Evolutionary conservation across 2,888 invertebrate genomes (phyloP).

Genomic region (Idaea dimidiata): DNA sequence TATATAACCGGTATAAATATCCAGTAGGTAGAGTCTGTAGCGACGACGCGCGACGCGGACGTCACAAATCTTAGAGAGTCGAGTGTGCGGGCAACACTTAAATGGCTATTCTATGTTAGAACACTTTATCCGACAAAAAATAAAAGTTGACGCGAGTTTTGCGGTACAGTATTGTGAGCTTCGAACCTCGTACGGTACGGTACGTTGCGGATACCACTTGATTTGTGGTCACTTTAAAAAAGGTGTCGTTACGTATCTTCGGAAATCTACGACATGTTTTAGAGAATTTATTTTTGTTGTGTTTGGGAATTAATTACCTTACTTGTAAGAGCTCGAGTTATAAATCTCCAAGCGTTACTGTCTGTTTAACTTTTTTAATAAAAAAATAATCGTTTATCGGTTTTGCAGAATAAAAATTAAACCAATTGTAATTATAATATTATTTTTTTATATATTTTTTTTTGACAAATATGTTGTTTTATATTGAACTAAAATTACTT

Average conservation of each 20-base stretch:
- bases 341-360: background rate
- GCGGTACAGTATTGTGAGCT: background rate
- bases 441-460: background rate
- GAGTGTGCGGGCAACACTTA: conserved; percentile 50
- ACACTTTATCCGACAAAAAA: conserved; percentile 9
- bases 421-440: no score
- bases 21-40: conserved; percentile 6
- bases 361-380: background rate
- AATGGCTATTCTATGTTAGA: conserved; percentile 58
- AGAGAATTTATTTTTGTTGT: background rate
- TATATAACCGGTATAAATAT: conserved; percentile 3
- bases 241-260: background rate
- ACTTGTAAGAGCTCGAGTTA: background rate
- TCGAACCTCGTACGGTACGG: background rate
- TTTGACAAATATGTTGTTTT: background rate
- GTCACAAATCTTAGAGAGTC: conserved; percentile 34
- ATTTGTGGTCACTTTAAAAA: conserved; percentile 1
- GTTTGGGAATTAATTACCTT: background rate
- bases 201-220: background rate
- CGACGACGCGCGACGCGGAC: conserved; percentile 22
- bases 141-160: conserved; percentile 2
- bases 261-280: background rate
- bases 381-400: background rate
- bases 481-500: background rate
- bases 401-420: no score